phyloP scores from a whole-genome alignment of 2,113 vertebrate genomes.

The Eidolon helvum region DNA sequence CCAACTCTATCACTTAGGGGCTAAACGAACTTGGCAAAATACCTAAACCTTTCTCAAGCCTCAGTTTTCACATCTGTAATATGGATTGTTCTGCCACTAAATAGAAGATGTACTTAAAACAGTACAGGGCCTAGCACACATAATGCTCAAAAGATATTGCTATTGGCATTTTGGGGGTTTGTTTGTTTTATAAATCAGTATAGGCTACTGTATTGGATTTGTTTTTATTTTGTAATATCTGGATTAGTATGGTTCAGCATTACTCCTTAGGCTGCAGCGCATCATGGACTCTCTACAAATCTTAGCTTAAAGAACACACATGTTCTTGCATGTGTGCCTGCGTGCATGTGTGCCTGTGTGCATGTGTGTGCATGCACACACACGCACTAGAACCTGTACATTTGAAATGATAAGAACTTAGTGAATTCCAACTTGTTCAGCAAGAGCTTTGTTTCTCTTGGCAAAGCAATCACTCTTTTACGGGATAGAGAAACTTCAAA shows the following conservation, averaged over 20 bases:
- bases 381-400: not conserved
- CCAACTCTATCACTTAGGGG: not conserved
- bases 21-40: not conserved
- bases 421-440: not conserved
- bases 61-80: not conserved
- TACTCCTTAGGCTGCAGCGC: not conserved
- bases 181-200: not conserved
- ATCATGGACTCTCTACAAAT: not conserved
- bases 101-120: not conserved
- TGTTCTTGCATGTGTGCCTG: not conserved
- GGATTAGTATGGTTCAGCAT: not conserved
- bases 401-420: not conserved
- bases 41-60: not conserved
- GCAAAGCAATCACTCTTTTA: slow-evolving; percentile 22
- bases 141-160: not conserved
- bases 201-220: not conserved
- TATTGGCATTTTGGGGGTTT: not conserved
- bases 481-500: slow-evolving; percentile 30
- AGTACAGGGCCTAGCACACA: not conserved
- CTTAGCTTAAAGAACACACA: not conserved
- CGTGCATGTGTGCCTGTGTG: not conserved
- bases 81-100: not conserved
- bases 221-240: not conserved
- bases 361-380: not conserved
- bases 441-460: slow-evolving; percentile 39